Conservation (phyloP, 2,888 invertebrate genomes). For the Coleophora flavipennella region DNA sequence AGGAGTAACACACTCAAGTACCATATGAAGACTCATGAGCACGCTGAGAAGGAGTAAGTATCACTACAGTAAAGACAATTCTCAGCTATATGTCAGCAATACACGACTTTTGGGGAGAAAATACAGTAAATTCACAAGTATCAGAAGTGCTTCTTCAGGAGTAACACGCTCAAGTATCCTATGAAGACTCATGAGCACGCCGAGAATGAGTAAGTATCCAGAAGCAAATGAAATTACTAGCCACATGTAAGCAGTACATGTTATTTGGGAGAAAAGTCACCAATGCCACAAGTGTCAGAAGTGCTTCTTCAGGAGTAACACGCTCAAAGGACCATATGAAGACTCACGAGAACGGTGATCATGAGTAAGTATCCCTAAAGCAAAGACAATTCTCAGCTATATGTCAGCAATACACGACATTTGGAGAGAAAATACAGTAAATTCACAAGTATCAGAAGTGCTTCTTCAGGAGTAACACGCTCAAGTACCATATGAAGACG, state of each 20-base stretch:
- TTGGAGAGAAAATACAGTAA: constrained; percentile 1
- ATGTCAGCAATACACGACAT: too few species aligned
- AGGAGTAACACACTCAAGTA: not conserved
- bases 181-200: constrained; percentile 1
- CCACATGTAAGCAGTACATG: too few species aligned
- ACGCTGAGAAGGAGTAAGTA: too few species aligned
- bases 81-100: too few species aligned
- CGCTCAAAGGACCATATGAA: constrained; percentile 1
- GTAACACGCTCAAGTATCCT: not conserved
- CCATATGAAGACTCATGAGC: constrained; percentile 2
- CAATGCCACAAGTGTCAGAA: constrained; percentile 2
- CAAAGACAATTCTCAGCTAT: too few species aligned
- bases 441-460: constrained; percentile 1
- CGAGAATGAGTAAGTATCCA: too few species aligned
- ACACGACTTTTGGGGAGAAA: constrained; percentile 7
- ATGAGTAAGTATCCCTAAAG: too few species aligned
- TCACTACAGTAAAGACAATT: too few species aligned
- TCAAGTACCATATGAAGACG: constrained; percentile 2
- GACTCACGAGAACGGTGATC: constrained; percentile 1
- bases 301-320: not conserved
- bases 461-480: not conserved
- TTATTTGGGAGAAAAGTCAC: constrained; percentile 4
- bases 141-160: constrained; percentile 1
- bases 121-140: constrained; percentile 1
- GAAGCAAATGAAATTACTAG: too few species aligned